phyloP scores from a whole-genome alignment of 2,888 invertebrate genomes.

The Pteria penguin region DNA sequence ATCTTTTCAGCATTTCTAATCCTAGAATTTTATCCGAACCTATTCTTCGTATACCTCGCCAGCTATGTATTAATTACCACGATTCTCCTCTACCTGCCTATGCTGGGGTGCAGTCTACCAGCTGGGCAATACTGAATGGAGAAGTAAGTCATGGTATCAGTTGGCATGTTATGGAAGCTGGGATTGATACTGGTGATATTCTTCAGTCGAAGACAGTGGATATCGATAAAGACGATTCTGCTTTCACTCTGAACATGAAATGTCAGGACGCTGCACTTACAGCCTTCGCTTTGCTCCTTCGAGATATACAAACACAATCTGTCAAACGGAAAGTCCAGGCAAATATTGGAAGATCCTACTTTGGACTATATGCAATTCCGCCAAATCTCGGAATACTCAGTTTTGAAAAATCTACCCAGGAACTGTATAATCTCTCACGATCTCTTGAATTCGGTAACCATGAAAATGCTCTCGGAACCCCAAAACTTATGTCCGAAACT shows the following conservation, averaged over 20 bases:
- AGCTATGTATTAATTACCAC: slow-evolving; percentile 55
- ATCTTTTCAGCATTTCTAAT: slow-evolving; percentile 63
- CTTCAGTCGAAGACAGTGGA: slow-evolving; percentile 51
- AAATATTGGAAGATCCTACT: slow-evolving; percentile 51
- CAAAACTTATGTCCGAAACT: slow-evolving; percentile 53
- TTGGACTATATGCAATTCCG: slow-evolving; percentile 55
- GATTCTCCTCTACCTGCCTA: slow-evolving; percentile 63
- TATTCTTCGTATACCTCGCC: slow-evolving; percentile 48
- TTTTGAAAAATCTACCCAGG: slow-evolving; percentile 37
- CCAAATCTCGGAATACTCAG: slow-evolving; percentile 59
- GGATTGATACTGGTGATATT: slow-evolving; percentile 65
- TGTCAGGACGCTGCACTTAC: slow-evolving; percentile 58
- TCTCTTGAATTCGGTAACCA: slow-evolving; percentile 60
- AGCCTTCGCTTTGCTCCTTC: slow-evolving; percentile 47
- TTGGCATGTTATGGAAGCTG: slow-evolving; percentile 61
- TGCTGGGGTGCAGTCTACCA: slow-evolving; percentile 61
- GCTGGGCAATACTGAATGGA: slow-evolving; percentile 64
- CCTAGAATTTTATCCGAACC: slow-evolving; percentile 57
- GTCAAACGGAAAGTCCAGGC: slow-evolving; percentile 42
- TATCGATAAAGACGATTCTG: slow-evolving; percentile 55
- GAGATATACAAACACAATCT: slow-evolving; percentile 37
- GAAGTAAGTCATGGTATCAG: slow-evolving; percentile 59
- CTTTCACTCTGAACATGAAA: slow-evolving; percentile 60
- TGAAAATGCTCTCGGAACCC: slow-evolving; percentile 62
- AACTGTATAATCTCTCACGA: slow-evolving; percentile 55